A percentile compares a stretch with the other conserved stretches of the same genome.
phyloP scores from a whole-genome alignment of 2,888 invertebrate species.

The Rhodophaea formosa region DNA sequence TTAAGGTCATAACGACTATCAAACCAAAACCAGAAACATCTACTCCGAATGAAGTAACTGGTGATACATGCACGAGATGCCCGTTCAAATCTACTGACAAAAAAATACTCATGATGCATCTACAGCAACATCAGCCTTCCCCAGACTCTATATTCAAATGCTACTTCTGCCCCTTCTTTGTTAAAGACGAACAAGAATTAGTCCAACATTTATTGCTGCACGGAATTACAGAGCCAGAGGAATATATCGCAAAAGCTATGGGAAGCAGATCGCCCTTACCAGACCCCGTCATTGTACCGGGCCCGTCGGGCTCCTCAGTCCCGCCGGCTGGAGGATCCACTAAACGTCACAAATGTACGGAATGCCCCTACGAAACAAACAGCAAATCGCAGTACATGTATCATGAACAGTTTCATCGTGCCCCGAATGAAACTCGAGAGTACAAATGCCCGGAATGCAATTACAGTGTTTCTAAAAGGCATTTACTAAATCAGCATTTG shows the following conservation, averaged over 20 bases:
- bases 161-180: constrained; percentile 90
- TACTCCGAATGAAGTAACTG: constrained; percentile 50
- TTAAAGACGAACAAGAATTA: constrained; percentile 85
- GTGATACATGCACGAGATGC: constrained; percentile 84
- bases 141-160: constrained; percentile 88
- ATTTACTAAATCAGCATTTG: constrained; percentile 91
- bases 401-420: constrained; percentile 91
- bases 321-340: constrained; percentile 35
- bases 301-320: constrained; percentile 33
- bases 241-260: constrained; percentile 74
- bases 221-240: constrained; percentile 82
- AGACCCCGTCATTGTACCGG: constrained; percentile 32
- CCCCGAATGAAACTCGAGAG: constrained; percentile 83
- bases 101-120: constrained; percentile 82
- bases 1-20: constrained; percentile 83
- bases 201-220: constrained; percentile 85
- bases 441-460: constrained; percentile 91
- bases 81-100: constrained; percentile 85
- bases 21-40: constrained; percentile 70
- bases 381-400: constrained; percentile 93
- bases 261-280: constrained; percentile 58
- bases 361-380: constrained; percentile 92
- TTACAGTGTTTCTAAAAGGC: constrained; percentile 90
- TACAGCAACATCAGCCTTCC: constrained; percentile 85
- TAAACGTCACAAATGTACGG: constrained; percentile 88